phyloP scores from a whole-genome alignment of 2,113 vertebrate genomes.

The Zosterops borbonicus region DNA sequence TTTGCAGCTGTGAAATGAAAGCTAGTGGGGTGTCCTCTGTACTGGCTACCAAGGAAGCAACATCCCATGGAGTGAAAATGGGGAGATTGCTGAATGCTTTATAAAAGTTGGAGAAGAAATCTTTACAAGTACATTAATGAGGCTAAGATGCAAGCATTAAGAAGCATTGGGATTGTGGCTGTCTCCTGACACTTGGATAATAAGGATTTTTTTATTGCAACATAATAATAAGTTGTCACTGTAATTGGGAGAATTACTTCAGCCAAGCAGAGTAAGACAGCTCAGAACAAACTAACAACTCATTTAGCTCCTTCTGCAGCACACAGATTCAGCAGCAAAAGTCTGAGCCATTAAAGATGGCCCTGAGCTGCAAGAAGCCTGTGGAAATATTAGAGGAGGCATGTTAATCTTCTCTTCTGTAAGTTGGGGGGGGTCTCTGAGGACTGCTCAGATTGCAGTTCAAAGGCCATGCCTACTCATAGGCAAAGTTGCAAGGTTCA shows the following conservation, averaged over 20 bases:
- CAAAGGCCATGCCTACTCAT: not conserved
- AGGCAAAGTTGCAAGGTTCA: not conserved
- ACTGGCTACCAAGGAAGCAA: not conserved
- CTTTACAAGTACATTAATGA: not conserved
- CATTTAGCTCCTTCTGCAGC: not conserved
- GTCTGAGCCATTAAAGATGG: not conserved
- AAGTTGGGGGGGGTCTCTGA: not conserved
- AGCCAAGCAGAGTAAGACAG: constrained; percentile 4
- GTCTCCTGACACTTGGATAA: not conserved
- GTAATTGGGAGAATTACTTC: constrained; percentile 2
- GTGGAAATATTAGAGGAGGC: not conserved
- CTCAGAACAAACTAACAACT: not conserved
- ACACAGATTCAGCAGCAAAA: not conserved
- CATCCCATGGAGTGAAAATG: not conserved
- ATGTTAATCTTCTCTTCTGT: not conserved
- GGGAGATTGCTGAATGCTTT: not conserved
- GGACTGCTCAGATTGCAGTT: not conserved
- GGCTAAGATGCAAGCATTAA: not conserved
- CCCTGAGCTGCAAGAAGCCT: not conserved
- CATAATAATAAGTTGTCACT: constrained; percentile 9
- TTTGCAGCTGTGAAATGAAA: not conserved
- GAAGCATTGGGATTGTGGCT: not conserved
- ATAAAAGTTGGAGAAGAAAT: not conserved
- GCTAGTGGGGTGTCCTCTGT: not conserved
- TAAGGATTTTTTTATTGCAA: constrained; percentile 13